These are phyloP conservation scores for Anolis carolinensis DNA, from an alignment of 2,113 vertebrate species.

Conservation along the genomic window DNA sequence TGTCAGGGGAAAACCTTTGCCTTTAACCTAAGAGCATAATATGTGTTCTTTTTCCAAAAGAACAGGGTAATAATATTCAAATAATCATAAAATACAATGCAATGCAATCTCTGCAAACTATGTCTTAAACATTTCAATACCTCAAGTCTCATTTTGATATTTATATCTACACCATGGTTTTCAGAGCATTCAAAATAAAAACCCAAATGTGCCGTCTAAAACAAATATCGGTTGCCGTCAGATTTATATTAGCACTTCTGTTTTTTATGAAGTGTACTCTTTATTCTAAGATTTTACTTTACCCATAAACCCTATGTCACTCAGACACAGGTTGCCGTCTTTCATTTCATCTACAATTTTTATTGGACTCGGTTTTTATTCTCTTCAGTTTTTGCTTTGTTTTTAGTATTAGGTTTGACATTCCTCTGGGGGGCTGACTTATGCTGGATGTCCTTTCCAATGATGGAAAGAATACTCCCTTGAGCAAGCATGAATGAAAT, in stretches of 20 bases:
- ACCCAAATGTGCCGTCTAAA: constrained; percentile 22
- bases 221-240: constrained; percentile 42
- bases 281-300: constrained; percentile 62
- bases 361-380: constrained; percentile 32
- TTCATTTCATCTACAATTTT: constrained; percentile 20
- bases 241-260: constrained; percentile 39
- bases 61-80: not conserved
- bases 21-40: not conserved
- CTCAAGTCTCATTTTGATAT: constrained; percentile 38
- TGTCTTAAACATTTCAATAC: constrained; percentile 14
- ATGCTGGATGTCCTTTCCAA: constrained; percentile 67
- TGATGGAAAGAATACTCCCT: constrained; percentile 65
- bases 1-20: too few relatives aligned
- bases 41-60: not conserved
- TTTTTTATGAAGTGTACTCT: constrained; percentile 39
- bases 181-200: constrained; percentile 47
- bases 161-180: constrained; percentile 26
- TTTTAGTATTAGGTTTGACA: constrained; percentile 67
- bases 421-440: constrained; percentile 70
- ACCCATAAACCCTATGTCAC: constrained; percentile 58
- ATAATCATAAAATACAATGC: not conserved
- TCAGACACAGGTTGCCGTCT: constrained; percentile 36
- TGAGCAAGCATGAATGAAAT: constrained; percentile 75
- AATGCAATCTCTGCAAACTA: constrained; percentile 12
- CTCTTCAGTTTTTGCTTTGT: constrained; percentile 54